Evolutionary conservation across 1,140 invertebrate genomes (phyloP), one percentile per base, ranked within the genome.

Genomic region (Helicorthomorpha holstii): DNA sequence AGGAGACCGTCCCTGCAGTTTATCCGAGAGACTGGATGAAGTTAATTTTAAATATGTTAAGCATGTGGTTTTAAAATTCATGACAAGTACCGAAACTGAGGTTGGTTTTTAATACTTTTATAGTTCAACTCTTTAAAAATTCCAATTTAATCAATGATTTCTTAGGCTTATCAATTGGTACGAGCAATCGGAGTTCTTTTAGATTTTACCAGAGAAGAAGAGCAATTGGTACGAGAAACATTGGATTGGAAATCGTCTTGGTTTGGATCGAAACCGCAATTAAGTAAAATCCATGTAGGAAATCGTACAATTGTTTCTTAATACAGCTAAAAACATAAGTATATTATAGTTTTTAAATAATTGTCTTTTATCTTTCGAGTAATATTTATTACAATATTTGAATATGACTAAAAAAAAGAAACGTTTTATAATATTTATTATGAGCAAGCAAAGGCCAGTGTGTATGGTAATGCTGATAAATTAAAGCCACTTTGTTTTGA

Each of bases 21-120:
- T 58, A 29, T 46, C 51, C 49, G 52, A 44, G 49, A 52, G 53
- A 51, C 54, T 19, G 50, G 54, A 64, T 25, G 82, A 86, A 58
- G 79, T 89, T 41, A 89, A 86, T 67, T 79, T 83, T 60, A 80
- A 83, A 63, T 92, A 93, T 68, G 71, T 93, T 49, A 92, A 91
- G 63, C 87, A 93, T 67, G 88, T 93, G 53, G 78, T 94, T 49
- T 79, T 94, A 3, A 90, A 91, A 64, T 92, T 93, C 67, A 71
- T 93, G 58, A 87, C 88, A 0, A 87, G 86, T 61, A 73, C 83
- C 58, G 88, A 82, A 64, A 73, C 77, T 56, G 80, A 93, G 75
- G 80, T 82, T 59, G 64, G 61, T 58, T 16, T 24, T 22, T 53
- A 41, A 16, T 22, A 34, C 29, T 7, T 34, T 7, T 7, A 7